These are phyloP conservation scores for Pterobdella sp. DNA, from an alignment of 2,888 invertebrate species.

Conservation along the genomic window DNA sequence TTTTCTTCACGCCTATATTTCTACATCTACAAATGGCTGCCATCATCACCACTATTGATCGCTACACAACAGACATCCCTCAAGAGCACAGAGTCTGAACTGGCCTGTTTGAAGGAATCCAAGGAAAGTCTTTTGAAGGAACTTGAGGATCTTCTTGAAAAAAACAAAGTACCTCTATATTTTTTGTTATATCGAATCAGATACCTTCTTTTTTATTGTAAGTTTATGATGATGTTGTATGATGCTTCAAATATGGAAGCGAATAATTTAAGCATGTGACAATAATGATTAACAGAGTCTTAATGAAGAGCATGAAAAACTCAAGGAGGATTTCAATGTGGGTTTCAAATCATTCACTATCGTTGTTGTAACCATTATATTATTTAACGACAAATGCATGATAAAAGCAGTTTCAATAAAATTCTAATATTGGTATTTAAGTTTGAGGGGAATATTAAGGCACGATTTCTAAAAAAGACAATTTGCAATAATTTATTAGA, in stretches of 20 bases:
- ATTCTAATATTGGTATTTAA: too few species aligned
- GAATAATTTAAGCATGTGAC: neutral
- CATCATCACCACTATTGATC: neutral
- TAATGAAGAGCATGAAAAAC: neutral
- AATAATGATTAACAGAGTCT: neutral
- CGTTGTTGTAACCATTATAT: neutral
- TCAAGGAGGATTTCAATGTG: conserved; percentile 4
- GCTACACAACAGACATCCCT: neutral
- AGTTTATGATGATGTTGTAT: neutral
- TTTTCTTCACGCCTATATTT: too few species aligned
- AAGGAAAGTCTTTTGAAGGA: neutral
- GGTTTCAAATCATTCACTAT: neutral
- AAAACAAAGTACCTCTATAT: neutral
- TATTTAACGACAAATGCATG: neutral
- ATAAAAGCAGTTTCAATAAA: too few species aligned
- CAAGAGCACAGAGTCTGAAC: neutral
- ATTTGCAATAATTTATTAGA: too few species aligned
- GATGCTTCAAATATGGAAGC: neutral
- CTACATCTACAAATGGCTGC: neutral
- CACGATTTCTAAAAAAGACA: too few species aligned
- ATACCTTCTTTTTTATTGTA: neutral
- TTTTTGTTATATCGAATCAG: neutral
- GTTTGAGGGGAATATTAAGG: too few species aligned
- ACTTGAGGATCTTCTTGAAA: neutral
- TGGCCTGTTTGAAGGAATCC: neutral